These are phyloP conservation scores for Phataginus tetradactyla DNA, from an alignment of 2,797 vertebrate genomes.

Conservation along the genomic window DNA sequence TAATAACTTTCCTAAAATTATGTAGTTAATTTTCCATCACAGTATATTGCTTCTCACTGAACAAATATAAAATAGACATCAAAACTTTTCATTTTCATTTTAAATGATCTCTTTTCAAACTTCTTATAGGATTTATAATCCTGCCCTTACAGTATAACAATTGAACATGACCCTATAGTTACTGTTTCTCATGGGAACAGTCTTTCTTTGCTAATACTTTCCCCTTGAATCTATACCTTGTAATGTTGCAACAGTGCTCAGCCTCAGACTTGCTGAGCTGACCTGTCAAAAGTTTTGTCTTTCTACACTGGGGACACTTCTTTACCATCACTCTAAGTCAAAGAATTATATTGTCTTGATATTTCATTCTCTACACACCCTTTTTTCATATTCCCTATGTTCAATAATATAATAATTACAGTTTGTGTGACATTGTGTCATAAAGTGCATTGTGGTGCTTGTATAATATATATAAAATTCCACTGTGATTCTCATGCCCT, in stretches of 20 bases:
- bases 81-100: conserved; percentile 6
- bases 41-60: neutral
- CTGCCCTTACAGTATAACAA: neutral
- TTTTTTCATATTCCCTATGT: neutral
- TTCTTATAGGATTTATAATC: neutral
- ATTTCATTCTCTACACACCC: neutral
- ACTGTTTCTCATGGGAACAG: neutral
- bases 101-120: neutral
- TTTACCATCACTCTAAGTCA: neutral
- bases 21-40: neutral
- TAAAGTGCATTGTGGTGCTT: neutral
- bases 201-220: neutral
- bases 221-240: neutral
- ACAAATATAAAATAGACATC: neutral
- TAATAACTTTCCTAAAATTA: conserved; percentile 11
- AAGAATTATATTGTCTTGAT: neutral
- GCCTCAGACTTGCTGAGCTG: neutral
- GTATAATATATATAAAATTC: neutral
- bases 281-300: neutral
- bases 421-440: neutral
- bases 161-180: neutral
- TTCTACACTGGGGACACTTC: neutral
- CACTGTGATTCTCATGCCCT: neutral
- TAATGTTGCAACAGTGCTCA: neutral
- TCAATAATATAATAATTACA: neutral